Conservation (phyloP, 2,113 vertebrate species). For the Sphaerodactylus townsendi region DNA sequence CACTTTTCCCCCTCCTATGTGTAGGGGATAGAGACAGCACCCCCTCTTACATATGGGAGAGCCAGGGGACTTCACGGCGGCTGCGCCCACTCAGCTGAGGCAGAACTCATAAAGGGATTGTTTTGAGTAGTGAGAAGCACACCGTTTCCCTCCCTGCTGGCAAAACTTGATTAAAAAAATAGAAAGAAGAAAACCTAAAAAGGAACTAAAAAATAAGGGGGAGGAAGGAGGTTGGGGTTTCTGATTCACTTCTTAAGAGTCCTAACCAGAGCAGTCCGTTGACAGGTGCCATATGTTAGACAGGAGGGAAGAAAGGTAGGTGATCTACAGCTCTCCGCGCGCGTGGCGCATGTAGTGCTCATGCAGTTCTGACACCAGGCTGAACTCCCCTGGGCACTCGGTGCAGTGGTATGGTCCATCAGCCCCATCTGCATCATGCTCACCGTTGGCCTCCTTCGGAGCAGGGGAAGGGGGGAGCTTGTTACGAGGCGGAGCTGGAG, state of each 20-base stretch:
- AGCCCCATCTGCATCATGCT: conserved; percentile 55
- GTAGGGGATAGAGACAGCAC: neutral
- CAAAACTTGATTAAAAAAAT: neutral
- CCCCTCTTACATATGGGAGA: neutral
- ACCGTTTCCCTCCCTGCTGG: neutral
- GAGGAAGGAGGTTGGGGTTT: neutral
- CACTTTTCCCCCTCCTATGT: neutral
- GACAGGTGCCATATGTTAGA: neutral
- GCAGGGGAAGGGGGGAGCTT: neutral
- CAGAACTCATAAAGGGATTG: neutral
- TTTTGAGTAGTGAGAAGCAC: too few species aligned
- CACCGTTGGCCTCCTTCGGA: conserved; percentile 27
- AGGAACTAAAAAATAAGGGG: neutral
- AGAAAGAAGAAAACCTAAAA: neutral
- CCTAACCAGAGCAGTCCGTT: neutral
- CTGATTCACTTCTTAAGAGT: neutral
- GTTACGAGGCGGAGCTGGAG: neutral
- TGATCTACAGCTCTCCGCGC: conserved; percentile 63
- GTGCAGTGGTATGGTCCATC: conserved; percentile 64
- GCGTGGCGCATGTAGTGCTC: conserved; percentile 72
- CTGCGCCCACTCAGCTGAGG: neutral
- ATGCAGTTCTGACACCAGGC: conserved; percentile 63
- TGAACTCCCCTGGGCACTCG: conserved; percentile 65
- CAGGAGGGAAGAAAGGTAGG: neutral
- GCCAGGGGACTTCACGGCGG: neutral